These are phyloP conservation scores for Diorhabda sublineata DNA, from an alignment of 1,140 invertebrate genomes.

Conservation along the genomic window DNA sequence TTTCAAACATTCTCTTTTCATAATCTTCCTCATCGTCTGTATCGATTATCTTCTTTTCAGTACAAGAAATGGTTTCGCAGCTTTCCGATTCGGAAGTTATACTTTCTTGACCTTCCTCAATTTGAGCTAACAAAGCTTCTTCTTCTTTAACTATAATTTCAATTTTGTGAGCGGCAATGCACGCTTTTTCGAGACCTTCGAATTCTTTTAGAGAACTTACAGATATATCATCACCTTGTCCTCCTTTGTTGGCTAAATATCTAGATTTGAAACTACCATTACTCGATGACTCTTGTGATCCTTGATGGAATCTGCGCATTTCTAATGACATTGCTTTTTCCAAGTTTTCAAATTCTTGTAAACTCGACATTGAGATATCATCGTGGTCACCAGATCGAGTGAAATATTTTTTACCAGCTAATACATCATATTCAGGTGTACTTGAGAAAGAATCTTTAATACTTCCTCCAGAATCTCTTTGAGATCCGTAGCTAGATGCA, in stretches of 20 bases:
- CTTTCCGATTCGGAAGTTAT: conserved; percentile 63
- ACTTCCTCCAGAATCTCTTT: conserved; percentile 75
- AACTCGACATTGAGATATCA: conserved; percentile 83
- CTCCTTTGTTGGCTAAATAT: conserved; percentile 58
- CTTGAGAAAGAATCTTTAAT: conserved; percentile 72
- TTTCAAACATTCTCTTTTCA: conserved; percentile 67
- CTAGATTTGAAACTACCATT: conserved; percentile 71
- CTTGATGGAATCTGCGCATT: conserved; percentile 56
- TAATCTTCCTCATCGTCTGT: conserved; percentile 59
- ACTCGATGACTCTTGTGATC: conserved; percentile 69
- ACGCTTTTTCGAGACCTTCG: conserved; percentile 85
- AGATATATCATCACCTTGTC: conserved; percentile 83
- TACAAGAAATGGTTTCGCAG: conserved; percentile 62
- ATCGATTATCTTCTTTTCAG: conserved; percentile 46
- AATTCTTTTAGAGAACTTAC: conserved; percentile 92
- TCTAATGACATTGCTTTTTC: conserved; percentile 74
- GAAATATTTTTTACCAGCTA: conserved; percentile 74
- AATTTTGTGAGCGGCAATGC: conserved; percentile 74
- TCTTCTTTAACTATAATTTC: conserved; percentile 82
- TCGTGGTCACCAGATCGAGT: conserved; percentile 79
- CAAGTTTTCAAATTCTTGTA: conserved; percentile 90
- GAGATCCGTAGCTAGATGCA: conserved; percentile 71
- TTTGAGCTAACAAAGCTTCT: conserved; percentile 73
- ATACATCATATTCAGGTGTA: conserved; percentile 80
- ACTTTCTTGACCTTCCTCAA: conserved; percentile 64